phyloP scores from a whole-genome alignment of 2,113 vertebrate species.

The Ramphastos sulfuratus region DNA sequence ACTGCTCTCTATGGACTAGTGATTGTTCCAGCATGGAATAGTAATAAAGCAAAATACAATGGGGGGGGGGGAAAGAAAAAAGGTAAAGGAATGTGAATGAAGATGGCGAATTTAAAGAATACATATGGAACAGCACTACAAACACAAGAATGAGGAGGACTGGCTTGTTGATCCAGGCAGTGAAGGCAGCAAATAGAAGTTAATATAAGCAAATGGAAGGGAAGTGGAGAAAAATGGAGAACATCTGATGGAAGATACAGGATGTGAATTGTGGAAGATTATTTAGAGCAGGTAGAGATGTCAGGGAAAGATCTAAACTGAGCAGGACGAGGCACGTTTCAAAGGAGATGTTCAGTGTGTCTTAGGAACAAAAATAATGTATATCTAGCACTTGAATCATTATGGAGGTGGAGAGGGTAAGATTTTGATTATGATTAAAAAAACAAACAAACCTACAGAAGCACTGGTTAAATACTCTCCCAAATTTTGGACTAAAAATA shows the following conservation, averaged over 20 bases:
- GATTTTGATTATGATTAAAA: neutral
- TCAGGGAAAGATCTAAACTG: neutral
- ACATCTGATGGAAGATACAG: neutral
- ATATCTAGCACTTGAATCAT: neutral
- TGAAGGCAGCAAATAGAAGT: neutral
- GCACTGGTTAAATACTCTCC: neutral
- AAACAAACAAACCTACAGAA: neutral
- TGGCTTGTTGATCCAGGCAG: neutral
- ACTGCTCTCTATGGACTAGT: neutral
- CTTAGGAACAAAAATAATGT: neutral
- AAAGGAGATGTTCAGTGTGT: neutral
- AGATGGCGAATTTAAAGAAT: neutral
- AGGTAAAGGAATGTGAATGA: neutral
- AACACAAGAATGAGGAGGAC: neutral
- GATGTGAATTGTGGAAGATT: neutral
- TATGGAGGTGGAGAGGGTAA: neutral
- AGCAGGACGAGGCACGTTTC: neutral
- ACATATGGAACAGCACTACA: neutral
- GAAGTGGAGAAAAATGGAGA: constrained; percentile 2
- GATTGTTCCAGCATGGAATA: neutral
- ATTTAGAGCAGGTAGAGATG: neutral
- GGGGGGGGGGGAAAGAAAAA: no score
- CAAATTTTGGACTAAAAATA: accelerated
- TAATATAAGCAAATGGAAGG: neutral
- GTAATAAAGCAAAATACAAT: neutral